A percentile compares a stretch with the other conserved stretches of the same genome.
phyloP scores from a whole-genome alignment of 2,888 invertebrate species.

The Dynastes hyllus region DNA sequence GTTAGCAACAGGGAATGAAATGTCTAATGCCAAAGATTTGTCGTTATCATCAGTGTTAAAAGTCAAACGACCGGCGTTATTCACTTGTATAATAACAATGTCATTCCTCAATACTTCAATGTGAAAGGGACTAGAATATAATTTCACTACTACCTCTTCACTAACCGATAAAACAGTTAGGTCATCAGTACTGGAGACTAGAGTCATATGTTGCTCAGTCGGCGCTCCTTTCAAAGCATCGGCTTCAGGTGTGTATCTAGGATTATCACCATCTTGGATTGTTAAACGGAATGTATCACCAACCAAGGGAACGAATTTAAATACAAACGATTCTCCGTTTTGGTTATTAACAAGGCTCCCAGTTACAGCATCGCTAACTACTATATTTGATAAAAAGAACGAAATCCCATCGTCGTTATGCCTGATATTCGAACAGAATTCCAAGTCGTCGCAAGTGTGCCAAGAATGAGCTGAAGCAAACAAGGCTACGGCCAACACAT shows the following conservation, averaged over 20 bases:
- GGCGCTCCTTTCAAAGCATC: slow-evolving; percentile 47
- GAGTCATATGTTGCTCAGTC: background rate
- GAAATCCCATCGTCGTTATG: background rate
- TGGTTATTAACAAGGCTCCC: slow-evolving; percentile 10
- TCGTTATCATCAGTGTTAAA: slow-evolving; percentile 75
- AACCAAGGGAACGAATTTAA: slow-evolving; percentile 10
- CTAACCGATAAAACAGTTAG: background rate
- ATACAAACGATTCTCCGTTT: slow-evolving; percentile 7
- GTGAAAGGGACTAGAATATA: slow-evolving; percentile 20
- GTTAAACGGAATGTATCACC: slow-evolving; percentile 38
- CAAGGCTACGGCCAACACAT: background rate
- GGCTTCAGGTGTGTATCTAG: slow-evolving; percentile 17
- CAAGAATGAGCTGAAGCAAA: slow-evolving; percentile 14
- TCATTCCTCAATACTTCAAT: slow-evolving; percentile 24
- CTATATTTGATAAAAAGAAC: background rate
- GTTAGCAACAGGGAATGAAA: slow-evolving; percentile 90
- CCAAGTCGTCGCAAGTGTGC: slow-evolving; percentile 35
- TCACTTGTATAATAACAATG: slow-evolving; percentile 26
- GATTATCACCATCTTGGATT: slow-evolving; percentile 34
- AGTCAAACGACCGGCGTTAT: slow-evolving; percentile 49
- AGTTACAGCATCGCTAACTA: background rate
- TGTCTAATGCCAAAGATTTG: slow-evolving; percentile 87
- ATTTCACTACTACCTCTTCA: slow-evolving; percentile 5
- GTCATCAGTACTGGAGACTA: slow-evolving; percentile 9
- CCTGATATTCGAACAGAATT: slow-evolving; percentile 35